Conservation (phyloP, 2,113 vertebrate species). For the Solea senegalensis region DNA sequence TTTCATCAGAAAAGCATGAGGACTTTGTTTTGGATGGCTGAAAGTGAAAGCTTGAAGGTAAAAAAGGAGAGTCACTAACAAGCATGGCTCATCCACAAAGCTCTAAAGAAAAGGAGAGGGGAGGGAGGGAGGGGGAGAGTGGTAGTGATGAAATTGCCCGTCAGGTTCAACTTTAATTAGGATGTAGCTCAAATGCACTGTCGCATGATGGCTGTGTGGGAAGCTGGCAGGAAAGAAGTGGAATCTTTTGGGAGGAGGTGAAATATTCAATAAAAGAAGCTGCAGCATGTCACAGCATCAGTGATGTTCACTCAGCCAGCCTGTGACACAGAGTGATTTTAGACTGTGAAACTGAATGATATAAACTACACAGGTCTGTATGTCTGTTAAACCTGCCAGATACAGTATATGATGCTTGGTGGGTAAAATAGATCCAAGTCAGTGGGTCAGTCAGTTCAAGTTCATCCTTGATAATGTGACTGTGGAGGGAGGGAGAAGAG, state of each 20-base stretch:
- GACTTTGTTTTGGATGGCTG: conserved; percentile 45
- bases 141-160: conserved; percentile 55
- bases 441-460: conserved; percentile 18
- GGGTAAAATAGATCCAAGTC: conserved; percentile 1
- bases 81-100: conserved; percentile 49
- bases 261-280: conserved; percentile 27
- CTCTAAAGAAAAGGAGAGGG: conserved; percentile 15
- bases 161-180: conserved; percentile 66
- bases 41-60: conserved; percentile 55
- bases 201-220: conserved; percentile 62
- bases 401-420: conserved; percentile 1
- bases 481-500: background rate
- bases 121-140: conserved; percentile 11
- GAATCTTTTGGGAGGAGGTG: conserved; percentile 32
- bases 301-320: conserved; percentile 15
- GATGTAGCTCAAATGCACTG: conserved; percentile 49
- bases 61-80: conserved; percentile 49
- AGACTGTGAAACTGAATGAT: background rate
- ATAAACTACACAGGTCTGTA: background rate
- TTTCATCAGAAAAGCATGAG: conserved; percentile 50
- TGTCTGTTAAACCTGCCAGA: background rate
- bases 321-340: background rate
- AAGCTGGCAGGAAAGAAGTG: conserved; percentile 44
- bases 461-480: conserved; percentile 10
- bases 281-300: conserved; percentile 30